phyloP scores from a whole-genome alignment of 2,113 vertebrate species.

The Nettapus auritus region DNA sequence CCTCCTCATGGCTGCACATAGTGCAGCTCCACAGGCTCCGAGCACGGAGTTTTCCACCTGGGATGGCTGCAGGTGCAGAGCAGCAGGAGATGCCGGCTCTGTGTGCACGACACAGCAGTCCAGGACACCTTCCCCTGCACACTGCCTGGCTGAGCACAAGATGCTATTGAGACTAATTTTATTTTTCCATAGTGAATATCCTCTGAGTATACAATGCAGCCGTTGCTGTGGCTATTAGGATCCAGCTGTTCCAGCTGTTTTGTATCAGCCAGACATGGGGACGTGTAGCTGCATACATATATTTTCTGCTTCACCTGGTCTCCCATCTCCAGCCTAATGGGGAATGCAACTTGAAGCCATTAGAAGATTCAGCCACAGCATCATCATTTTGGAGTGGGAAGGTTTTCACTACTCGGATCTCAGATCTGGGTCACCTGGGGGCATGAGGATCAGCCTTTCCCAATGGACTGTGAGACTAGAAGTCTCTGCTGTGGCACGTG shows the following conservation, averaged over 20 bases:
- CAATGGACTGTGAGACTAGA: not conserved
- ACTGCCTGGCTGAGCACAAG: not conserved
- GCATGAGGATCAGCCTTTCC: accelerated
- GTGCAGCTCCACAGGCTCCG: accelerated
- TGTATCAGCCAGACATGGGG: not conserved
- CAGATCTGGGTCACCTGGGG: accelerated
- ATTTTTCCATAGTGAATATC: not conserved
- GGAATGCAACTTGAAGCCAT: not conserved
- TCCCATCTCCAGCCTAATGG: not conserved
- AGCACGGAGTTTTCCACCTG: not conserved
- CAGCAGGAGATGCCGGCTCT: not conserved
- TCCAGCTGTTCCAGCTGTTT: not conserved
- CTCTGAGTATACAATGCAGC: not conserved
- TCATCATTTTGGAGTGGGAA: not conserved
- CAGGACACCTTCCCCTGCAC: not conserved
- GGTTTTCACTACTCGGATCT: too few species aligned
- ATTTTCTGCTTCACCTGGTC: not conserved
- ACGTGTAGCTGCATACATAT: not conserved
- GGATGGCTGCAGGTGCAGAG: not conserved
- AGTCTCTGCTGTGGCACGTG: not conserved
- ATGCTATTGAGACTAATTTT: too few species aligned
- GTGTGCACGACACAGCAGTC: not conserved
- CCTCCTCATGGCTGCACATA: not conserved
- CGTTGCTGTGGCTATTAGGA: not conserved
- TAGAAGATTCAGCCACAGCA: not conserved